Percentiles rank a stretch among this genome's conserved stretches.
Conservation (phyloP, 2,888 invertebrate genomes). For the Zhuqinia jingwanae region DNA sequence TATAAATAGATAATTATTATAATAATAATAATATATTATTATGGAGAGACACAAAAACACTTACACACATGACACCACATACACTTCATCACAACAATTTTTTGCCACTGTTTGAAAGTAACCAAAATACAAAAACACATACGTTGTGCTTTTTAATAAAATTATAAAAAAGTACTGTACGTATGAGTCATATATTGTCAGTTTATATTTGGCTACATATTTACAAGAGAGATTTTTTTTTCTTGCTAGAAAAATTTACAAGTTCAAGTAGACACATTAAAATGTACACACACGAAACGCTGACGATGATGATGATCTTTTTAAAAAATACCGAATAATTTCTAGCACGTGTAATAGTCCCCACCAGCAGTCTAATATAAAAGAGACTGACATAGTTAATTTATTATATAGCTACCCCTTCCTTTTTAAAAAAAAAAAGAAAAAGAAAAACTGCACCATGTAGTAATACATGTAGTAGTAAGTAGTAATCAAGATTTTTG, state of each 20-base stretch:
- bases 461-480: conserved; percentile 58
- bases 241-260: conserved; percentile 29
- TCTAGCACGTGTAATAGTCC: conserved; percentile 41
- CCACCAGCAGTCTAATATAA: not conserved
- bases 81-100: conserved; percentile 41
- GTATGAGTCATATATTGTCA: conserved; percentile 51
- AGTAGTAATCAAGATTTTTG: conserved; percentile 7
- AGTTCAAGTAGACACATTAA: conserved; percentile 47
- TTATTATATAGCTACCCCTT: conserved; percentile 40
- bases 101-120: conserved; percentile 50
- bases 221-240: conserved; percentile 41
- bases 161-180: conserved; percentile 47
- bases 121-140: conserved; percentile 50
- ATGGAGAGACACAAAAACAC: conserved; percentile 30
- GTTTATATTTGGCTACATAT: conserved; percentile 53
- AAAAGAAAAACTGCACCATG: conserved; percentile 62
- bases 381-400: not conserved
- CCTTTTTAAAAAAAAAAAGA: no score
- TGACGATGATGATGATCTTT: not conserved
- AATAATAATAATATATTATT: no score
- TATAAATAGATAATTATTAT: conserved; percentile 6
- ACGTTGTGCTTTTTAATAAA: conserved; percentile 6
- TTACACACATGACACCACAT: not conserved
- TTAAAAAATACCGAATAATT: conserved; percentile 26
- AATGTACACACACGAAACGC: conserved; percentile 23